phyloP scores from a whole-genome alignment of 2,113 vertebrate genomes.

The Gymnarchus niloticus region DNA sequence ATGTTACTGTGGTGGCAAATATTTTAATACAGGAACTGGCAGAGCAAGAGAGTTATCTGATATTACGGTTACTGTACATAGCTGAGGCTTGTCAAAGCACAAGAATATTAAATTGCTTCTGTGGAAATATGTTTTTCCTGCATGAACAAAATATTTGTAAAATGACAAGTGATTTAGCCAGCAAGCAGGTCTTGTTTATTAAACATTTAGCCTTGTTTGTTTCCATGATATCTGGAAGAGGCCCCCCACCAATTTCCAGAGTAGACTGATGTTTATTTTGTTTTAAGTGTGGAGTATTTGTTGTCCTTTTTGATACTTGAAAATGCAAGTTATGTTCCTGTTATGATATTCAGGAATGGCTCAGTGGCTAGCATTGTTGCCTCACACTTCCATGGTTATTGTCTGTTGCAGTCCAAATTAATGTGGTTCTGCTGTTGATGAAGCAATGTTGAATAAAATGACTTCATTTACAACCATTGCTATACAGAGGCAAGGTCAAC shows the following conservation, averaged over 20 bases:
- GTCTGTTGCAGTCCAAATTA: too few relatives aligned
- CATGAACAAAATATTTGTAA: not conserved
- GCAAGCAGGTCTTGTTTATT: not conserved
- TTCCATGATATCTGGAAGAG: not conserved
- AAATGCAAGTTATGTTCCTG: not conserved
- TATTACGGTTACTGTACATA: not conserved
- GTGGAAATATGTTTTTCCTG: not conserved
- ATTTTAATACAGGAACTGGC: not conserved
- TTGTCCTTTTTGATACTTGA: not conserved
- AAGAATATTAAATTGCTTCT: not conserved
- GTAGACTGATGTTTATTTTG: not conserved
- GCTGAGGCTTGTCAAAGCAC: not conserved
- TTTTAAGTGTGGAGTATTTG: not conserved
- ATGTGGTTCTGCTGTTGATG: too few relatives aligned
- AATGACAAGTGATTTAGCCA: not conserved
- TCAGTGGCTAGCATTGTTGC: not conserved
- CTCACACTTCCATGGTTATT: too few relatives aligned
- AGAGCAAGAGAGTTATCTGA: not conserved
- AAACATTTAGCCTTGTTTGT: not conserved
- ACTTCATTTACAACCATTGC: too few relatives aligned
- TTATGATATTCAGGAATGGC: not conserved
- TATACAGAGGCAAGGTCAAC: too few relatives aligned
- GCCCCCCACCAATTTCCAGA: not conserved
- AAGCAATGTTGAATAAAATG: too few relatives aligned
- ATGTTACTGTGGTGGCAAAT: not conserved